A percentile compares a stretch with the other conserved stretches of the same genome.
Conservation (phyloP, 2,797 vertebrate species). For the Notolabrus celidotus region DNA sequence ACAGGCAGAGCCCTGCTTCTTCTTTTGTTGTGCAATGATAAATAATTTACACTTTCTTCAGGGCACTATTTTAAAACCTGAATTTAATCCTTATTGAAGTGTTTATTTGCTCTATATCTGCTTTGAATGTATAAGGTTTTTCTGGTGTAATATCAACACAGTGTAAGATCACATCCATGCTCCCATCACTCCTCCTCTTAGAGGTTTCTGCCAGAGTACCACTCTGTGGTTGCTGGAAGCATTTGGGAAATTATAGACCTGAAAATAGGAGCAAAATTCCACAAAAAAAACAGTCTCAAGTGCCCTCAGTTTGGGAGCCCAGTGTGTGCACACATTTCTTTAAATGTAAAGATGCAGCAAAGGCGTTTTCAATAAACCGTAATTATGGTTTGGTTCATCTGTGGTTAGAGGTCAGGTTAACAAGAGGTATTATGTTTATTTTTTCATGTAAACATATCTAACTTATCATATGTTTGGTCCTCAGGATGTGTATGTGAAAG, state of each 20-base stretch:
- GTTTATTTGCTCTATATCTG: neutral
- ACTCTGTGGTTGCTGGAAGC: constrained; percentile 65
- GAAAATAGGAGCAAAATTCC: constrained; percentile 14
- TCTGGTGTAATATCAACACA: neutral
- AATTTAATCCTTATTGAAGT: neutral
- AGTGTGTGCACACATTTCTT: neutral
- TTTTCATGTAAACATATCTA: neutral
- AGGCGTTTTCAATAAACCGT: neutral
- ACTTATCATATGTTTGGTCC: constrained; percentile 17
- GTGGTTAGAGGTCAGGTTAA: too few relatives aligned
- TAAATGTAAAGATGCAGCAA: neutral
- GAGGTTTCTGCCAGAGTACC: constrained; percentile 62
- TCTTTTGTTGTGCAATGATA: constrained; percentile 8
- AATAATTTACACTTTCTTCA: neutral
- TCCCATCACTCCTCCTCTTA: constrained; percentile 16
- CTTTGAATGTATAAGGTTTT: neutral
- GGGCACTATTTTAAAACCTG: neutral
- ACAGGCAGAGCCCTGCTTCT: constrained; percentile 1
- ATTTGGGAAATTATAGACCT: neutral
- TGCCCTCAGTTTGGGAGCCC: neutral
- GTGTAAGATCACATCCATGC: constrained; percentile 2
- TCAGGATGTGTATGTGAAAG: constrained; percentile 80
- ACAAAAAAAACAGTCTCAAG: neutral
- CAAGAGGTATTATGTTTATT: neutral
- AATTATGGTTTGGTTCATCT: too few relatives aligned